Percentiles rank a stretch among this genome's conserved stretches.
Evolutionary conservation across 2,888 invertebrate species (phyloP).

Genomic region (Drosophila barbarae): DNA sequence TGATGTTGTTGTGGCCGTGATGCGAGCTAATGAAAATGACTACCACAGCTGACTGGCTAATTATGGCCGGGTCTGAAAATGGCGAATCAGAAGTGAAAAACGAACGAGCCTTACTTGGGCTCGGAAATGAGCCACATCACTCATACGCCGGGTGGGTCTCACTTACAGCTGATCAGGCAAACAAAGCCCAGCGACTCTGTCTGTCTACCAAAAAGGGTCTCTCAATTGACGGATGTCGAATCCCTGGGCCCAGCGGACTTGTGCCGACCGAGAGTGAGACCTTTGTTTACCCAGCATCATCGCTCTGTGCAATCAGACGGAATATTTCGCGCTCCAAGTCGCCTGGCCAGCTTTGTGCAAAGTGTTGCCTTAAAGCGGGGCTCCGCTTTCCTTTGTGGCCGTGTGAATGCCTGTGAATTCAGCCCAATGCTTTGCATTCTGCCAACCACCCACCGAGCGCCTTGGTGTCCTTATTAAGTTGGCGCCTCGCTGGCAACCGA

Average conservation of each 20-base stretch:
- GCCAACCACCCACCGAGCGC: conserved; percentile 53
- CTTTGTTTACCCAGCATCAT: not conserved
- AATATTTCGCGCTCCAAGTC: conserved; percentile 14
- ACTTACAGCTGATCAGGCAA: conserved; percentile 8
- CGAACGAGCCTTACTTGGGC: not conserved
- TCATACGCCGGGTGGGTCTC: conserved; percentile 13
- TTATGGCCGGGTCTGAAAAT: conserved; percentile 11
- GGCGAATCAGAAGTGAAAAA: conserved; percentile 17
- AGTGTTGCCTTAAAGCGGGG: conserved; percentile 31
- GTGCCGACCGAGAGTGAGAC: not conserved
- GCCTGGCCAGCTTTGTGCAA: conserved; percentile 18
- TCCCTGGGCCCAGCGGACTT: not conserved
- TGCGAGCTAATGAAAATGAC: conserved; percentile 32
- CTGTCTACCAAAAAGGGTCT: conserved; percentile 5
- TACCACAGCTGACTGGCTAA: conserved; percentile 36
- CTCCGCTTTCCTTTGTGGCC: conserved; percentile 21
- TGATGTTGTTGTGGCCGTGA: conserved; percentile 22
- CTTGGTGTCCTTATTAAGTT: conserved; percentile 72
- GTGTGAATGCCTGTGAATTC: conserved; percentile 2
- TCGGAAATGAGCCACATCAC: conserved; percentile 20
- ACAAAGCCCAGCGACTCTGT: conserved; percentile 3
- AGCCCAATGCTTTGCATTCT: conserved; percentile 3
- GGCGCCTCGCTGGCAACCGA: conserved; percentile 60
- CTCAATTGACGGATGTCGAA: conserved; percentile 17
- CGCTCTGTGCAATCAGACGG: conserved; percentile 20